Conservation (phyloP, 1,140 invertebrate species). For the Cheumatopsyche charites region DNA sequence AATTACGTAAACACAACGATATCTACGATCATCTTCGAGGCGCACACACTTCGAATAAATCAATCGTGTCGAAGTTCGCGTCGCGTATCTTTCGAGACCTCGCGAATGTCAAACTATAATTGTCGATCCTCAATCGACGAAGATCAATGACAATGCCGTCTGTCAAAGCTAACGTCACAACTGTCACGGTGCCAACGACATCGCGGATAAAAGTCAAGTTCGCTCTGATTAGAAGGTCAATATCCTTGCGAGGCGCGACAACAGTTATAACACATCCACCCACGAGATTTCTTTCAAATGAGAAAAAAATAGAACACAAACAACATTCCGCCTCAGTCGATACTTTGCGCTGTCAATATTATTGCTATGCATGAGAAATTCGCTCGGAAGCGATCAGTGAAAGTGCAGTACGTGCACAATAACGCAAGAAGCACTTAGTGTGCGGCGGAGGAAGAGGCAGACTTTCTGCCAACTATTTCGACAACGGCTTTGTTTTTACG, state of each 20-base stretch:
- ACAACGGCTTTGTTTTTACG: not conserved
- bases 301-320: not conserved
- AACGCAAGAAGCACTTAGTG: not conserved
- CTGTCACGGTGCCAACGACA: not conserved
- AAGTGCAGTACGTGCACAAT: not conserved
- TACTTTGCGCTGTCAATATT: no score
- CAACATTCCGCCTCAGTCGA: not conserved
- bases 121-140: no score
- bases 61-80: no score
- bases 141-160: no score
- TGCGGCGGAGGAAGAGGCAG: not conserved
- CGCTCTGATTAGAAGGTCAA: conserved; percentile 11
- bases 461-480: conserved; percentile 1
- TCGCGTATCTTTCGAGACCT: no score
- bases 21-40: no score
- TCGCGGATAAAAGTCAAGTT: conserved; percentile 8
- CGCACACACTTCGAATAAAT: no score
- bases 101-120: no score
- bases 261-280: conserved; percentile 1
- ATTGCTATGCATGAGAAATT: no score
- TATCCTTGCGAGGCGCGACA: not conserved
- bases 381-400: not conserved
- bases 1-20: no score
- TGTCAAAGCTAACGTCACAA: no score
- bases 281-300: conserved; percentile 2